phyloP scores from a whole-genome alignment of 2,888 invertebrate species.

The Drosophila hamatofila region DNA sequence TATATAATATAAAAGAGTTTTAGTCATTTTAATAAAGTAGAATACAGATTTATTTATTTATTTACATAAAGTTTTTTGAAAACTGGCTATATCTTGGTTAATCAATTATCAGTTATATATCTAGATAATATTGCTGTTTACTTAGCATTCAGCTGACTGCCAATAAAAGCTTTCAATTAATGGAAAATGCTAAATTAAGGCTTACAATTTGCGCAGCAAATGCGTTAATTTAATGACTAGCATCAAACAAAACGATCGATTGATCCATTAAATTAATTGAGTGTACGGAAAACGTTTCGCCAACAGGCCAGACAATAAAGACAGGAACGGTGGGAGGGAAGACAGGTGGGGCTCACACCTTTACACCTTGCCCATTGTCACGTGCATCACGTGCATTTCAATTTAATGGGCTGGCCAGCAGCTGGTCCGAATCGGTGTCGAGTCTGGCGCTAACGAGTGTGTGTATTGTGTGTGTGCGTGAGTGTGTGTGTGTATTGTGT shows the following conservation, averaged over 20 bases:
- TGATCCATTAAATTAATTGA: slow-evolving; percentile 78
- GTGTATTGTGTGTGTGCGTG: slow-evolving; percentile 4
- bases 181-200: slow-evolving; percentile 20
- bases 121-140: not conserved
- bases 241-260: slow-evolving; percentile 67
- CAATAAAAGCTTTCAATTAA: slow-evolving; percentile 46
- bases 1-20: not conserved
- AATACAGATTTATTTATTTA: not conserved
- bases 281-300: slow-evolving; percentile 67
- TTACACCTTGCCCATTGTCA: slow-evolving; percentile 47
- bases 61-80: not conserved
- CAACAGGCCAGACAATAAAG: slow-evolving; percentile 43
- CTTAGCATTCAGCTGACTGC: not conserved
- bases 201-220: slow-evolving; percentile 35
- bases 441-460: slow-evolving; percentile 43
- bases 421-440: slow-evolving; percentile 15
- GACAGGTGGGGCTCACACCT: not conserved
- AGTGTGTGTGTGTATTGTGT: slow-evolving; percentile 11
- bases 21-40: not conserved
- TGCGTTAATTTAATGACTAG: slow-evolving; percentile 50
- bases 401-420: slow-evolving; percentile 57
- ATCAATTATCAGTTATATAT: not conserved
- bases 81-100: not conserved
- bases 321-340: not conserved
- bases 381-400: slow-evolving; percentile 59